Evolutionary conservation across 2,888 invertebrate species (phyloP).

Genomic region (Caenorhabditis macrosperma): DNA sequence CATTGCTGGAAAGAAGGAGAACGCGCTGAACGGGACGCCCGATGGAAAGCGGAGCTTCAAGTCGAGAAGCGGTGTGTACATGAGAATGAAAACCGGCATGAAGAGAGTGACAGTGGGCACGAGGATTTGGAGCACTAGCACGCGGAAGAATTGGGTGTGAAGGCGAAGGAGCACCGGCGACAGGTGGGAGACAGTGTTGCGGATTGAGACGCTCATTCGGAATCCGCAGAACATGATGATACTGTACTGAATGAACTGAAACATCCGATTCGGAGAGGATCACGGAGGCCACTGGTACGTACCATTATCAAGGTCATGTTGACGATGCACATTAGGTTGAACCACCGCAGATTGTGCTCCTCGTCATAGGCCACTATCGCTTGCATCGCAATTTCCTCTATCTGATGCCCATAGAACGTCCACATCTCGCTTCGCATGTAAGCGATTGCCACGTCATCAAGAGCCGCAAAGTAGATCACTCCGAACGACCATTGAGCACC

Average conservation of each 20-base stretch:
- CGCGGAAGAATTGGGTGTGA: constrained; percentile 25
- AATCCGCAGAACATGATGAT: constrained; percentile 23
- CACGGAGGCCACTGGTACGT: neutral
- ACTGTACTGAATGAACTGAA: constrained; percentile 18
- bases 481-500: constrained; percentile 29
- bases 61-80: constrained; percentile 20
- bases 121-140: constrained; percentile 23
- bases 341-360: constrained; percentile 10
- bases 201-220: constrained; percentile 20
- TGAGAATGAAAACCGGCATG: constrained; percentile 19
- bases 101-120: constrained; percentile 26
- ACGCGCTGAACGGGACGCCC: constrained; percentile 23
- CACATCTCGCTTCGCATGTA: constrained; percentile 23
- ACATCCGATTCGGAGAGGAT: neutral
- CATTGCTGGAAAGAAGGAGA: constrained; percentile 34
- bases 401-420: constrained; percentile 9
- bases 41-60: constrained; percentile 17
- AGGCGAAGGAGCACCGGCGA: neutral
- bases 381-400: constrained; percentile 35
- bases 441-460: constrained; percentile 4
- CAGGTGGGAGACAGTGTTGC: neutral
- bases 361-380: constrained; percentile 25
- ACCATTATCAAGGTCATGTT: constrained; percentile 24
- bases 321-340: constrained; percentile 20
- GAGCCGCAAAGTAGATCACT: neutral